Percentiles rank a stretch among this genome's conserved stretches.
Evolutionary conservation across 1,140 invertebrate genomes (phyloP).

Genomic region (Brachionus manjavacas): DNA sequence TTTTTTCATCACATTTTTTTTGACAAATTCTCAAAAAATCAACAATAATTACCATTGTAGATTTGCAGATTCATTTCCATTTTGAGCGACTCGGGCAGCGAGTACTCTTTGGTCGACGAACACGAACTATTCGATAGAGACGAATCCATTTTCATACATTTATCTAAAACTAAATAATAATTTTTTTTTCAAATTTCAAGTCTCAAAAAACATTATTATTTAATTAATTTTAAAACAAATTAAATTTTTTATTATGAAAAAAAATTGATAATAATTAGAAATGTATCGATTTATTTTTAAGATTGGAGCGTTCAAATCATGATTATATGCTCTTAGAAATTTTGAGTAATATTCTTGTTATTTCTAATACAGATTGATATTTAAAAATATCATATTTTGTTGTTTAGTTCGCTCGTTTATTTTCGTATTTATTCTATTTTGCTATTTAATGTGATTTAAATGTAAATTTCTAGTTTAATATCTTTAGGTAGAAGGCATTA

Average conservation of each 20-base stretch:
- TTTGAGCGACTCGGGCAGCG: slow-evolving; percentile 7
- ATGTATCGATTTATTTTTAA: background rate
- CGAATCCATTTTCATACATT: slow-evolving; percentile 8
- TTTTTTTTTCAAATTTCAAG: background rate
- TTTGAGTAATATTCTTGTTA: slow-evolving; percentile 6
- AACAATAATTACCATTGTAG: background rate
- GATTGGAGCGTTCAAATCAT: background rate
- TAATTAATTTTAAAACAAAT: background rate
- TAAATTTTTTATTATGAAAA: background rate
- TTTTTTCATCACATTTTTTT: background rate
- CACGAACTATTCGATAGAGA: slow-evolving; percentile 12
- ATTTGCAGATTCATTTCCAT: background rate
- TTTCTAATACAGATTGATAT: background rate
- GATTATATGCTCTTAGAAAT: background rate
- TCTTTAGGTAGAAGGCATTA: background rate
- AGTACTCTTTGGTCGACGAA: slow-evolving; percentile 8
- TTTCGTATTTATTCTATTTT: background rate
- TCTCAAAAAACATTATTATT: background rate
- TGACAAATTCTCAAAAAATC: background rate
- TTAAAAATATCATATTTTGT: slow-evolving; percentile 16
- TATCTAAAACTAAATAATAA: background rate
- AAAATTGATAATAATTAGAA: background rate
- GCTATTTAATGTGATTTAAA: slow-evolving; percentile 37
- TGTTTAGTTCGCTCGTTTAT: slow-evolving; percentile 6
- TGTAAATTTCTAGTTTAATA: slow-evolving; percentile 6